phyloP scores from a whole-genome alignment of 2,797 vertebrate species.

The Borostomias antarcticus region DNA sequence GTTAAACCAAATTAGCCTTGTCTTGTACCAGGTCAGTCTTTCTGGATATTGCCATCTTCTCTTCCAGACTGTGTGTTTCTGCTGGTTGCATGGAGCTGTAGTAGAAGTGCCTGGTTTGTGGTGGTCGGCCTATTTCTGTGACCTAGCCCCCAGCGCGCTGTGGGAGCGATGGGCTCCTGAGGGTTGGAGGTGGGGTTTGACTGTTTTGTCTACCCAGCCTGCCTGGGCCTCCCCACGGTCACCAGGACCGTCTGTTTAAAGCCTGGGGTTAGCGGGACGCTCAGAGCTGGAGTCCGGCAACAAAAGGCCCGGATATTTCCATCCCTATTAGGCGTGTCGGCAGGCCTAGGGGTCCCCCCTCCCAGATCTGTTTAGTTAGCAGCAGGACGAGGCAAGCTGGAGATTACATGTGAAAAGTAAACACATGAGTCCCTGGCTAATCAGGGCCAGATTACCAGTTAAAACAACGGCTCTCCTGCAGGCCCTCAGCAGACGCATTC shows the following conservation, averaged over 20 bases:
- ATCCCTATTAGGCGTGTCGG: slow-evolving; percentile 48
- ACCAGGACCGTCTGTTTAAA: slow-evolving; percentile 47
- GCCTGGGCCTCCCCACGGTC: slow-evolving; percentile 48
- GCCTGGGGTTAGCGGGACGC: slow-evolving; percentile 50
- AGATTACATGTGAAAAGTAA: slow-evolving; percentile 70
- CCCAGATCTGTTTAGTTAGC: slow-evolving; percentile 59
- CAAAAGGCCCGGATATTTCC: slow-evolving; percentile 62
- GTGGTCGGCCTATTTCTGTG: neutral
- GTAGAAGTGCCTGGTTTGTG: neutral
- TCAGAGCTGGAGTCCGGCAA: slow-evolving; percentile 48
- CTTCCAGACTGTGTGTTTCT: neutral
- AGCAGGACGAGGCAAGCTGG: slow-evolving; percentile 57
- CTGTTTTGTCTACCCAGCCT: slow-evolving; percentile 54
- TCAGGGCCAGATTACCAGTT: slow-evolving; percentile 59
- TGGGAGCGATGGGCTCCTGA: slow-evolving; percentile 25
- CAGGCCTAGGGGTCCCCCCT: slow-evolving; percentile 35
- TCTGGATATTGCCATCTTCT: neutral
- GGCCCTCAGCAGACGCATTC: slow-evolving; percentile 26
- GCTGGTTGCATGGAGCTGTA: neutral
- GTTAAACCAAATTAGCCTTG: neutral
- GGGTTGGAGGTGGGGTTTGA: slow-evolving; percentile 8
- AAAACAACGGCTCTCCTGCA: slow-evolving; percentile 51
- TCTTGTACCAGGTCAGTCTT: neutral
- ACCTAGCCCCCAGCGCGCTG: slow-evolving; percentile 12
- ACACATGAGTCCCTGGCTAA: slow-evolving; percentile 51